A percentile compares a stretch with the other conserved stretches of the same genome.
These are phyloP conservation scores for Chaetura pelagica DNA, from an alignment of 2,113 vertebrate species.

Conservation along the genomic window DNA sequence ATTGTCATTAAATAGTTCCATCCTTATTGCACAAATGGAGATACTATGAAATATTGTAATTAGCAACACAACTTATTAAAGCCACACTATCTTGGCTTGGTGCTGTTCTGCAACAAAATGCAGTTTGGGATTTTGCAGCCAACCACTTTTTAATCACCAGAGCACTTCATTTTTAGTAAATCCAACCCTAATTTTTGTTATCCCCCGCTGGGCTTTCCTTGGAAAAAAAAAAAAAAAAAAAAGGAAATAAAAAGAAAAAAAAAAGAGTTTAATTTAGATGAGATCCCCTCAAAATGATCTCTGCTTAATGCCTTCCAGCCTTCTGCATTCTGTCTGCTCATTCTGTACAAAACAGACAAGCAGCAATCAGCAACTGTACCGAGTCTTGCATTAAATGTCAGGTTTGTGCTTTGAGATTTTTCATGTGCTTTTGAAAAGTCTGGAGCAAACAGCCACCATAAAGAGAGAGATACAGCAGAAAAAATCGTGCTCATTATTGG, in stretches of 20 bases:
- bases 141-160: conserved; percentile 59
- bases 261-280: conserved; percentile 69
- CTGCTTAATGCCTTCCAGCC: conserved; percentile 60
- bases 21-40: conserved; percentile 13
- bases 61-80: conserved; percentile 43
- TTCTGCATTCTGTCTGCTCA: not conserved
- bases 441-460: not conserved
- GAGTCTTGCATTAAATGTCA: conserved; percentile 17
- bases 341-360: not conserved
- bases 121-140: conserved; percentile 60
- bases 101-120: conserved; percentile 36
- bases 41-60: conserved; percentile 40
- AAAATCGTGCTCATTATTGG: conserved; percentile 2
- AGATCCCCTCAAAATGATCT: conserved; percentile 63
- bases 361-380: not conserved
- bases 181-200: conserved; percentile 61
- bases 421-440: conserved; percentile 14
- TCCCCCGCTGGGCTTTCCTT: conserved; percentile 64
- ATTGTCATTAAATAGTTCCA: conserved; percentile 30
- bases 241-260: not conserved
- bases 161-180: conserved; percentile 67
- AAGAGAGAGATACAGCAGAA: not conserved
- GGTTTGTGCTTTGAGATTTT: conserved; percentile 34
- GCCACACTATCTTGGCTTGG: conserved; percentile 2
- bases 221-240: not conserved